Percentiles rank a stretch among this genome's conserved stretches.
These are phyloP conservation scores for Hydraecia micacea DNA, from an alignment of 2,888 invertebrate species.

Conservation along the genomic window DNA sequence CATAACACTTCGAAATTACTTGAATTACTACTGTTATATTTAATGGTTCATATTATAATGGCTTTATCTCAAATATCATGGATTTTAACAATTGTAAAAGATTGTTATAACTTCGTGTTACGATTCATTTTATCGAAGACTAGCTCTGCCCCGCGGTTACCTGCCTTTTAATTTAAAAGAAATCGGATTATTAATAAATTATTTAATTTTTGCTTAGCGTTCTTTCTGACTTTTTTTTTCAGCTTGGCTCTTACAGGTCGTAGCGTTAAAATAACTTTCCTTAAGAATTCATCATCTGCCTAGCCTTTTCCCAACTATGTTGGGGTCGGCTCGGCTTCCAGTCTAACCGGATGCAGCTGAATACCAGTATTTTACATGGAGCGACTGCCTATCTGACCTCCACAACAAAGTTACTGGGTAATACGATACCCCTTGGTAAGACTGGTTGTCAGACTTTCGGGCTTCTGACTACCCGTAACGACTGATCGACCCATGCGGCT, in stretches of 20 bases:
- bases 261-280: too few relatives aligned
- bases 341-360: too few relatives aligned
- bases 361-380: too few relatives aligned
- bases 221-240: not conserved
- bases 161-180: not conserved
- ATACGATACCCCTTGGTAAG: too few relatives aligned
- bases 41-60: constrained; percentile 49
- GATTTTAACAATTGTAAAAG: constrained; percentile 35
- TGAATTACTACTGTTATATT: constrained; percentile 48
- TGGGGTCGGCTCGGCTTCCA: too few relatives aligned
- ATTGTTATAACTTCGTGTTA: constrained; percentile 14
- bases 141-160: not conserved
- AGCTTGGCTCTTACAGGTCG: not conserved
- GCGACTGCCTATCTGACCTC: too few relatives aligned
- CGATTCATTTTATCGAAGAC: not conserved
- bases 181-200: not conserved
- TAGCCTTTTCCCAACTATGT: too few relatives aligned
- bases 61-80: constrained; percentile 41
- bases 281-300: too few relatives aligned
- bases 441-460: too few relatives aligned
- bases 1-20: constrained; percentile 54
- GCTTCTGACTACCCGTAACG: too few relatives aligned
- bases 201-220: not conserved
- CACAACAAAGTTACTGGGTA: too few relatives aligned
- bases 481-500: too few relatives aligned